A percentile compares a stretch with the other conserved stretches of the same genome.
phyloP scores from a whole-genome alignment of 2,888 invertebrate species.

The Ecliptopera silaceata region DNA sequence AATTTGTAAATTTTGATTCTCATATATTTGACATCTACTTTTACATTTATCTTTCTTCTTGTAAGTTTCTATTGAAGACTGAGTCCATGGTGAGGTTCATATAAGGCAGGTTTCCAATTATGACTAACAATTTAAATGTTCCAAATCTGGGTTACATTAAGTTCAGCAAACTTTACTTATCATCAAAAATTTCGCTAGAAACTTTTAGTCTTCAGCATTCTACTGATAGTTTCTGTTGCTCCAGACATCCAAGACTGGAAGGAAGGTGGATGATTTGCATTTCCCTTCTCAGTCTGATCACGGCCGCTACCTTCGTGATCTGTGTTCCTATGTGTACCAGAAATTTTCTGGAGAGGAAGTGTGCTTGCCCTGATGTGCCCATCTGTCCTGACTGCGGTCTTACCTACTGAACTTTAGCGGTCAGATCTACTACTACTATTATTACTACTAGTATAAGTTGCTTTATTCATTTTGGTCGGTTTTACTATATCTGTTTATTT shows the following conservation, averaged over 20 bases:
- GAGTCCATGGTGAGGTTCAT: too few species aligned
- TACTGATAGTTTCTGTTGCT: conserved; percentile 30
- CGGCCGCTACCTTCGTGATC: conserved; percentile 44
- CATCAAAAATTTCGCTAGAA: too few species aligned
- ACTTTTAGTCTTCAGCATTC: neutral
- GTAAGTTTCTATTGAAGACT: too few species aligned
- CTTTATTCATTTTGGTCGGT: neutral
- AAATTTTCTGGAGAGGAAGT: conserved; percentile 40
- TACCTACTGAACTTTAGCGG: neutral
- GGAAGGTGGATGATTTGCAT: conserved; percentile 51
- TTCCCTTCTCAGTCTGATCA: conserved; percentile 49
- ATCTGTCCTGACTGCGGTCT: conserved; percentile 51
- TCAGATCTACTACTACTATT: too few species aligned
- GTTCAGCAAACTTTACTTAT: neutral
- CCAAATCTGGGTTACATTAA: conserved; percentile 12
- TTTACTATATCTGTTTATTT: too few species aligned
- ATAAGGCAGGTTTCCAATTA: too few species aligned
- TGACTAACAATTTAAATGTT: conserved; percentile 5
- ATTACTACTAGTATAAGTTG: too few species aligned
- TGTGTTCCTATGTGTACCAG: conserved; percentile 52
- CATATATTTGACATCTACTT: neutral
- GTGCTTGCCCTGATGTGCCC: conserved; percentile 45
- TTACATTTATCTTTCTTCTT: too few species aligned
- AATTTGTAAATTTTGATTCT: conserved; percentile 3
- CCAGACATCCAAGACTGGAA: conserved; percentile 26